Base-by-base conservation (phyloP, 2,113 vertebrate species). In the Zapus hudsonius region DNA sequence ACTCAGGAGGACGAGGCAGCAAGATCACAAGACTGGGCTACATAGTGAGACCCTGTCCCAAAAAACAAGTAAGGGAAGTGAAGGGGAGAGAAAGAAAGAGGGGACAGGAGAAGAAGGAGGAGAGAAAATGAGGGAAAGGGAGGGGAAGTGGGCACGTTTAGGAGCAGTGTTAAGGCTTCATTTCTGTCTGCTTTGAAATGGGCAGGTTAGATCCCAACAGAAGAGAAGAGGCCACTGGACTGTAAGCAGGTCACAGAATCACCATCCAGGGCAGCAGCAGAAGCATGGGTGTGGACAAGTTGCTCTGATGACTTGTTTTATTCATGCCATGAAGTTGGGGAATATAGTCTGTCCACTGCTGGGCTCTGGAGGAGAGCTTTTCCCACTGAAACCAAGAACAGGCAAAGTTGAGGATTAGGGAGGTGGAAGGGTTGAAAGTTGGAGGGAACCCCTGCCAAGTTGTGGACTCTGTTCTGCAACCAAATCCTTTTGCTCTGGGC, bases 1-100 rank as follows among this genome's bases (percentile, higher is more conserved):
- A 31, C 44, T 84, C 25, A 22, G 66, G 82, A 57, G 66, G 47
- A 15, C 0, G 27, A 70, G 64, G n/a, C 66, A 70, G 16, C 64
- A 57, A 12, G 23, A 19, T 70, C 8, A 2, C 25, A 36, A 55
- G 23, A 31, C 17, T 40, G n/a, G 23, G 23, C 3, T 27, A 38
- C 82, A 29, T 20, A 52, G 22, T 36, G 11, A 70, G 44, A 17
- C 27, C 52, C 38, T 69, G 7, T 17, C 42, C 69, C 42, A 13
- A 83, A 52, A 84, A 84, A 29, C 33, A 84, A 55, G 55, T 69
- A 36, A 66, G 47, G 25, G 42, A 36, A 66, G 63, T 33, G 40
- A 0, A 0, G 31, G 63, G 7, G 11, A 64, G 61, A 31, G 11
- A 40, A 36, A 67, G 5, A 33, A 31, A 10, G 10, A 31, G 4